These are phyloP conservation scores for Myotis myotis DNA, from an alignment of 2,797 vertebrate genomes.

Conservation along the genomic window DNA sequence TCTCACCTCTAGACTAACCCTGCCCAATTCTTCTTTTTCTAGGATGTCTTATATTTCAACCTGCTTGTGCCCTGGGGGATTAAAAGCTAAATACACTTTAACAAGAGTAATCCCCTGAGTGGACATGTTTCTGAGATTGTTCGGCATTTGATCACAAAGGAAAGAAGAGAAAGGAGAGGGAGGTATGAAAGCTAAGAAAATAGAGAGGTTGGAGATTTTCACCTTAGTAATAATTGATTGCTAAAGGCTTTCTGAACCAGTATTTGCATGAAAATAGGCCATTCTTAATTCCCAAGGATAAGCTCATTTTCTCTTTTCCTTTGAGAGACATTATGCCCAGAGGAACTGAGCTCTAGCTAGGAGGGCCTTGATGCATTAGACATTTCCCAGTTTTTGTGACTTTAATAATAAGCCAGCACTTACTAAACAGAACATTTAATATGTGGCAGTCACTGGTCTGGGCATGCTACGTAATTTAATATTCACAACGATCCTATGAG, in stretches of 20 bases:
- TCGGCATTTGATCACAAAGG: conserved; percentile 64
- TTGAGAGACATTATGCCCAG: not conserved
- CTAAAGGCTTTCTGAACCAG: not conserved
- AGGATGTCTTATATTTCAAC: conserved; percentile 75
- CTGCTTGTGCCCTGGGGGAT: conserved; percentile 65
- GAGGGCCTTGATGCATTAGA: not conserved
- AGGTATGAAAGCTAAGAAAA: not conserved
- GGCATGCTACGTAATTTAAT: not conserved
- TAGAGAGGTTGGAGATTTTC: conserved; percentile 44
- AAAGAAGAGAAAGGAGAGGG: not conserved
- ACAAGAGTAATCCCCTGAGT: conserved; percentile 70
- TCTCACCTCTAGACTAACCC: conserved; percentile 70
- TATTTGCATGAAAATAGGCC: conserved; percentile 57
- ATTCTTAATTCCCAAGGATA: conserved; percentile 50
- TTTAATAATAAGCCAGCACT: not conserved
- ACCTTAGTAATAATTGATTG: conserved; percentile 37
- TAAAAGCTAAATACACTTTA: conserved; percentile 71
- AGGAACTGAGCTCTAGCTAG: not conserved
- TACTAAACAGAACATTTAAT: not conserved
- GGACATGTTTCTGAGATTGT: conserved; percentile 62
- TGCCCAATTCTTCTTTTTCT: conserved; percentile 72
- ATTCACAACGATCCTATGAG: not conserved
- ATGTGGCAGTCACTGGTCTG: not conserved
- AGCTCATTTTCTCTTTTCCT: conserved; percentile 33
- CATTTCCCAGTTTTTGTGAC: conserved; percentile 14